Base-by-base conservation (phyloP, 2,113 vertebrate genomes). In the Calidris pugnax region DNA sequence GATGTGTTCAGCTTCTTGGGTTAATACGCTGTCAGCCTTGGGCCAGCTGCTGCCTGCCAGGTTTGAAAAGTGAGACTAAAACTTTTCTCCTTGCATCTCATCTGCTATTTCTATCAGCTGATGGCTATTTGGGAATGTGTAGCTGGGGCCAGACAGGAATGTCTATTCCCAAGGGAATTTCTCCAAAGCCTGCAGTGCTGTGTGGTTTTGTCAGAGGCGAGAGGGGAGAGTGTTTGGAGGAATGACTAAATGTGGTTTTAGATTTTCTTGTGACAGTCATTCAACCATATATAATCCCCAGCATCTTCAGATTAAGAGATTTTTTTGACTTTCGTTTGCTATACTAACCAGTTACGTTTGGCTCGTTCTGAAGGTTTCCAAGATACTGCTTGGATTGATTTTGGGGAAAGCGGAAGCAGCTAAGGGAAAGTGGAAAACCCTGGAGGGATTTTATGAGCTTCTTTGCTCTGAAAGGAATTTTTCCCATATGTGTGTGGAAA, bases 391-490 rank as follows among this genome's bases (percentile, higher is more conserved):
- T 68, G 39, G 48, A 71, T 12, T 64, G 51, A 85, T 27, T 56
- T 85, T 74, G 53, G 37, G 13, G 43, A 78, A 91, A 89, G n/a
- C 0, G 0, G 84, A 93, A 79, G 76, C 77, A 93, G 59, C 57
- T 93, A 55, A 73, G 55, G 39, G 92, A 92, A 83, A 95, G 84
- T 74, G 51, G 47, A 92, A 91, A 53, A 76, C 77, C 72, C 89
- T 4, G 2, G 64, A 67, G 93, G 63, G 60, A 62, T 85, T 95
- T 89, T 28, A 45, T 83, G 60, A 96, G 22, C 27, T 80, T 17
- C 62, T 93, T 53, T 91, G 13, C 74, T 90, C 67, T 64, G 67
- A 76, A 74, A 88, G 24, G 43, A 97, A 64, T 93, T 94, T 93
- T 96, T 93, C 77, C 74, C 62, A 53, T 68, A 48, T 75, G 57